These are phyloP conservation scores for Hephaestus fuliginosus DNA, from an alignment of 2,797 vertebrate species.

Conservation along the genomic window DNA sequence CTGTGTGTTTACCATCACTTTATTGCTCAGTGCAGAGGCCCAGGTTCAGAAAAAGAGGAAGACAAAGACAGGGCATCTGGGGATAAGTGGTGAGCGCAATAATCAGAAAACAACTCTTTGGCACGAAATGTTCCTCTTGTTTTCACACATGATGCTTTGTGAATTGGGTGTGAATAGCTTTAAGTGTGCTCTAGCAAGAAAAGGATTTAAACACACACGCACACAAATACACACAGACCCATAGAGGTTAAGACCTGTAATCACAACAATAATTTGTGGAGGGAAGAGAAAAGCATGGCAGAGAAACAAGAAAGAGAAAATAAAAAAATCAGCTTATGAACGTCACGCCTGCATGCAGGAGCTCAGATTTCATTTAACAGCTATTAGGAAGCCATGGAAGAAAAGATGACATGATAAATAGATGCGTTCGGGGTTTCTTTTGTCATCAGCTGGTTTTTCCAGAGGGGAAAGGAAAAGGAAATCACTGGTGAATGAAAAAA, in stretches of 20 bases:
- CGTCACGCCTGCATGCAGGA: constrained; percentile 23
- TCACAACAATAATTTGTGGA: constrained; percentile 40
- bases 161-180: constrained; percentile 46
- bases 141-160: constrained; percentile 45
- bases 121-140: constrained; percentile 21
- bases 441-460: constrained; percentile 21
- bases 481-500: constrained; percentile 6
- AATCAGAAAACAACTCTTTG: constrained; percentile 29
- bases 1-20: not conserved
- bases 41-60: constrained; percentile 10
- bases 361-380: constrained; percentile 59
- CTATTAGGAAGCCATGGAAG: constrained; percentile 37
- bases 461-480: constrained; percentile 19
- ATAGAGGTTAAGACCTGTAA: constrained; percentile 45
- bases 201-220: constrained; percentile 21
- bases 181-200: constrained; percentile 19
- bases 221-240: constrained; percentile 2
- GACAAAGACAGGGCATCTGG: not conserved
- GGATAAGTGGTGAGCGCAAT: constrained; percentile 3
- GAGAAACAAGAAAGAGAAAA: constrained; percentile 34
- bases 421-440: constrained; percentile 1
- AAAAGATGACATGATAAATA: constrained; percentile 41
- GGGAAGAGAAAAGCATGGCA: constrained; percentile 4
- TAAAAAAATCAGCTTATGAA: constrained; percentile 37
- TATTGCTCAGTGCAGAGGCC: not conserved